phyloP scores from a whole-genome alignment of 2,113 vertebrate genomes.

The Pelodiscus sinensis region DNA sequence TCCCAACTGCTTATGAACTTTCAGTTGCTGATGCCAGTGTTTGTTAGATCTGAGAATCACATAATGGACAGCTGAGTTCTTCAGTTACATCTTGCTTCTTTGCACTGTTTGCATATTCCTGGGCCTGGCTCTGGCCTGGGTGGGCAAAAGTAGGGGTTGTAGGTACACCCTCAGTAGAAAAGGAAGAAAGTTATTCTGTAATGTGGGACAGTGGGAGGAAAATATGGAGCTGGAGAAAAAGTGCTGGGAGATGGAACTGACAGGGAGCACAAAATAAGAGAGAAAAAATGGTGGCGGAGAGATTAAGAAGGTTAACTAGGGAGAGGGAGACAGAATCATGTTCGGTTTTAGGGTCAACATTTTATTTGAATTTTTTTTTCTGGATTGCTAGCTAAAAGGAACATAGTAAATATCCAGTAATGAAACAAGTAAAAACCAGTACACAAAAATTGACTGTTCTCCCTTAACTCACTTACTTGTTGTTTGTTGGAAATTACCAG shows the following conservation, averaged over 20 bases:
- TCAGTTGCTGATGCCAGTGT: background rate
- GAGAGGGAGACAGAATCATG: background rate
- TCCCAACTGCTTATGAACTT: background rate
- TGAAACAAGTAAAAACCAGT: background rate
- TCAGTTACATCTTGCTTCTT: background rate
- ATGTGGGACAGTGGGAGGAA: background rate
- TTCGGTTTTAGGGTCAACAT: background rate
- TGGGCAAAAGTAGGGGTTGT: background rate
- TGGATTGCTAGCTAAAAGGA: background rate
- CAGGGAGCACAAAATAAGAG: background rate
- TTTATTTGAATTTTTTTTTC: background rate
- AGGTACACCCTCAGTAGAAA: background rate
- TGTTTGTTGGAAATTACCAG: background rate
- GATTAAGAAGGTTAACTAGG: background rate
- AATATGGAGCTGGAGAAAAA: background rate
- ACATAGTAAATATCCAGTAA: background rate
- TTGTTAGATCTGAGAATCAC: background rate
- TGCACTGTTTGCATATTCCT: background rate
- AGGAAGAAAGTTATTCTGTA: fast-evolving
- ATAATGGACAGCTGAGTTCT: background rate
- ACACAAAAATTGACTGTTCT: background rate
- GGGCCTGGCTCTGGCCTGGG: background rate
- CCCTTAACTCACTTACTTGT: background rate
- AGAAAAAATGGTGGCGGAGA: background rate
- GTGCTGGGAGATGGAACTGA: background rate